Base-by-base conservation (phyloP, 2,113 vertebrate genomes). In the Pogonocichla stellata region DNA sequence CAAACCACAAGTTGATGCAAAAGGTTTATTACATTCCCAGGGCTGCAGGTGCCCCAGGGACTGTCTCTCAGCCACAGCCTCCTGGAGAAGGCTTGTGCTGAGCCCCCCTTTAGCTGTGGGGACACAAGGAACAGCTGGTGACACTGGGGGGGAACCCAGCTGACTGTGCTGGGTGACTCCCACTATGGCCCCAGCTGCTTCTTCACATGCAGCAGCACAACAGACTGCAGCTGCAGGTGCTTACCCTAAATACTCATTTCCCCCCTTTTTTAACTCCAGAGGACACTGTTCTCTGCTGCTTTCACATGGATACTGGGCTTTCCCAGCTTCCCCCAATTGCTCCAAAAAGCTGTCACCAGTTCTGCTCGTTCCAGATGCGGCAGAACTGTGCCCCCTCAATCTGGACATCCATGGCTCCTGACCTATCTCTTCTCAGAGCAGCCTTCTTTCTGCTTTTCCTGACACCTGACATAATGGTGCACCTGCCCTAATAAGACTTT, bases 251-350 rank as follows among this genome's bases (percentile, higher is more conserved):
- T 4, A 7, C 5, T 28, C 1, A 23, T 43, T 80, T 20, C 0
- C 19, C 3, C 7, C 5, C 0, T 3, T 9, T 45, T 42, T 38
- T 19, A 1, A 11, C 23, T 54, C 66, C 18, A 19, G 18, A 19
- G 5, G 40, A 36, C 16, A 28, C 22, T 0, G 0, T 7, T 17
- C 28, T 29, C 40, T 19, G 9, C 8, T 51, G 60, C 28, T 53
- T 66, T 58, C 12, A 5, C 2, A 5, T 9, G 36, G 36, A 57
- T 14, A 24, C 15, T 16, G 19, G 17, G 54, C 19, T 73, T 31
- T 20, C 24, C 5, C 65, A n/a, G 29, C 26, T 43, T n/a, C 31
- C 33, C 36, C 12, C 20, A 71, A 0, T 5, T 15, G 45, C 40
- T 70, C 22, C 7, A 36, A 50, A 80, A 65, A 42, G 8, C 17